Evolutionary conservation across 92 coral and sea anemone genomes (phyloP).

Genomic region (Epizoanthus fatuus): DNA sequence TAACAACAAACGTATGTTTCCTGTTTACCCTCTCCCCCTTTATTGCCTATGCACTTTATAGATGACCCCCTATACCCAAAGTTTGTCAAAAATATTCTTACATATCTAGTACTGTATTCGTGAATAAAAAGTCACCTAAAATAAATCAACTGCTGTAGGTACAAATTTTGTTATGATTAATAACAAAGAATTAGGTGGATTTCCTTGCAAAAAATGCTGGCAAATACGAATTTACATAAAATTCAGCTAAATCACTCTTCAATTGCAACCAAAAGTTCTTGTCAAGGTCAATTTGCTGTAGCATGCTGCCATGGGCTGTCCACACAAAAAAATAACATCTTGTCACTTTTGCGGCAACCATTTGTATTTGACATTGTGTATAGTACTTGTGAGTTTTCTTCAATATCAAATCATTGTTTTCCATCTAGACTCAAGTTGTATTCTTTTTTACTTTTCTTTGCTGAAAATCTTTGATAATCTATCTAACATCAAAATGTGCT

Average conservation of each 20-base stretch:
- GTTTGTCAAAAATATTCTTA: too few relatives aligned
- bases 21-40: slow-evolving; percentile 24
- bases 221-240: slow-evolving; percentile 35
- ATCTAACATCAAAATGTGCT: too few relatives aligned
- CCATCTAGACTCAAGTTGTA: not conserved
- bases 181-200: slow-evolving; percentile 31
- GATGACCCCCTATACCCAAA: too few relatives aligned
- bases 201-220: slow-evolving; percentile 39
- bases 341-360: slow-evolving; percentile 44
- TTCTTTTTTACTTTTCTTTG: too few relatives aligned
- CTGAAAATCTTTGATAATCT: too few relatives aligned
- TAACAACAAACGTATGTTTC: slow-evolving; percentile 27
- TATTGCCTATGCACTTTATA: slow-evolving; percentile 10
- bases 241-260: slow-evolving; percentile 38
- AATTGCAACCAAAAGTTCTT: slow-evolving; percentile 28
- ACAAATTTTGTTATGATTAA: too few relatives aligned
- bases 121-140: too few relatives aligned
- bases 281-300: slow-evolving; percentile 34
- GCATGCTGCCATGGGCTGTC: slow-evolving; percentile 55
- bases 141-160: too few relatives aligned
- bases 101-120: too few relatives aligned
- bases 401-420: slow-evolving; percentile 34
- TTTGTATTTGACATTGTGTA: slow-evolving; percentile 57
- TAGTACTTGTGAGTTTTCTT: slow-evolving; percentile 53
- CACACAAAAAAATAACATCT: slow-evolving; percentile 51